Conservation (phyloP, 2,888 invertebrate species). For the Caenorhabditis panamensis region DNA sequence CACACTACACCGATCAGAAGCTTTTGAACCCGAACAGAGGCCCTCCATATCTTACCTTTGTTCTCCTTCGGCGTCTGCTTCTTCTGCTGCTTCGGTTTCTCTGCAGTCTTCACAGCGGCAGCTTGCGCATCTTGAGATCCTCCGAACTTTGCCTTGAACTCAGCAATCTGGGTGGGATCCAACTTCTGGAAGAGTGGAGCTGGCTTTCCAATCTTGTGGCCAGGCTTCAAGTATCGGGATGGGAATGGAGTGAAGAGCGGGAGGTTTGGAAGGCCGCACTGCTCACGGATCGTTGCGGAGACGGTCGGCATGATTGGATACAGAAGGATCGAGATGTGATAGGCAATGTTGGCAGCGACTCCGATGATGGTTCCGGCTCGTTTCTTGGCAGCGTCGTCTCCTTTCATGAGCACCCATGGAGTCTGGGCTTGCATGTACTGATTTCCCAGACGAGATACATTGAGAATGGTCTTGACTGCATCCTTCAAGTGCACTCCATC, state of each 20-base stretch:
- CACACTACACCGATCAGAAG: constrained; percentile 25
- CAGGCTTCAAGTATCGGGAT: constrained; percentile 85
- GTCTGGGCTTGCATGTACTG: constrained; percentile 95
- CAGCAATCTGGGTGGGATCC: constrained; percentile 87
- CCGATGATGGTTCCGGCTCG: constrained; percentile 91
- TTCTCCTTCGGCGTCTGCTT: constrained; percentile 48
- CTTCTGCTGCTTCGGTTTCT: constrained; percentile 50
- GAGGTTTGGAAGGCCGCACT: constrained; percentile 72
- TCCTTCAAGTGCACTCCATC: constrained; percentile 76
- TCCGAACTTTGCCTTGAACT: constrained; percentile 84
- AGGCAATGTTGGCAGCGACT: constrained; percentile 89
- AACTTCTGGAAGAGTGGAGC: constrained; percentile 92
- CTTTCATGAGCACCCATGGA: constrained; percentile 95
- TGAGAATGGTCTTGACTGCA: constrained; percentile 87
- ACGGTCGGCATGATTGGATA: constrained; percentile 92
- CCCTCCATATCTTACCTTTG: constrained; percentile 36
- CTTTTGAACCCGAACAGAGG: background rate
- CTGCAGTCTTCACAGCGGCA: constrained; percentile 21
- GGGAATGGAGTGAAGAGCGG: constrained; percentile 81
- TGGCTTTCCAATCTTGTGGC: constrained; percentile 91
- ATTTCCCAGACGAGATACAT: constrained; percentile 93
- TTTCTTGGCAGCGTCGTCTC: constrained; percentile 87
- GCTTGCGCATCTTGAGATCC: constrained; percentile 38
- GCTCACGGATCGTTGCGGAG: constrained; percentile 70
- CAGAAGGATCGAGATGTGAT: constrained; percentile 88